Evolutionary conservation across 2,888 invertebrate genomes (phyloP).

Genomic region (Netelia melanura): DNA sequence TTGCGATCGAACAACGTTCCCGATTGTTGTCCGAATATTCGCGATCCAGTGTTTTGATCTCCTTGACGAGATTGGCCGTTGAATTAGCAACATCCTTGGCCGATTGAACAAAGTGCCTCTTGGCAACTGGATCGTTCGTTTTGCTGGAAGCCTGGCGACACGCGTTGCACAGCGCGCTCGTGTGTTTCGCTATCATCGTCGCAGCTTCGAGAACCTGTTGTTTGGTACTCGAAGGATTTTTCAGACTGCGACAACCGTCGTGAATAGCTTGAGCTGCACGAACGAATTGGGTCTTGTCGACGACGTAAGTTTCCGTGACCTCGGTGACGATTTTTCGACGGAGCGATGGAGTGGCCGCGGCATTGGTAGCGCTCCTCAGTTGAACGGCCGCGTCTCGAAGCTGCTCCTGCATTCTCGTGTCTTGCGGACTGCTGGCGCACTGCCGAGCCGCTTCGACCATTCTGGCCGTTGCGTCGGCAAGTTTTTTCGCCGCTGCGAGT

Average conservation of each 20-base stretch:
- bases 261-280: conserved; percentile 96
- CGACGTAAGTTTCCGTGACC: conserved; percentile 88
- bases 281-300: conserved; percentile 95
- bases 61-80: conserved; percentile 96
- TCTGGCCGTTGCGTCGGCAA: conserved; percentile 98
- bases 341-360: conserved; percentile 92
- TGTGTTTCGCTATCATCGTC: conserved; percentile 97
- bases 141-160: conserved; percentile 97
- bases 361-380: conserved; percentile 94
- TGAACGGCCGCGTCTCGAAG: conserved; percentile 96
- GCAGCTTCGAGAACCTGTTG: conserved; percentile 95
- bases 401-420: conserved; percentile 93
- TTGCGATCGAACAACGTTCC: conserved; percentile 90
- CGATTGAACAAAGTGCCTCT: conserved; percentile 98
- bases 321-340: conserved; percentile 89
- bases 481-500: conserved; percentile 96
- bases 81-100: conserved; percentile 99
- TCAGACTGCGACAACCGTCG: conserved; percentile 93
- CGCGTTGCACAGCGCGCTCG: conserved; percentile 97
- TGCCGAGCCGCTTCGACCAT: conserved; percentile 98
- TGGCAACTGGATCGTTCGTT: conserved; percentile 95
- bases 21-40: conserved; percentile 93
- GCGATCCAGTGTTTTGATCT: conserved; percentile 95
- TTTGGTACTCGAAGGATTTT: conserved; percentile 90
- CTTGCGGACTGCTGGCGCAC: conserved; percentile 94